Evolutionary conservation across 2,113 vertebrate species (phyloP).

Genomic region (Corythoichthys haematopterus): DNA sequence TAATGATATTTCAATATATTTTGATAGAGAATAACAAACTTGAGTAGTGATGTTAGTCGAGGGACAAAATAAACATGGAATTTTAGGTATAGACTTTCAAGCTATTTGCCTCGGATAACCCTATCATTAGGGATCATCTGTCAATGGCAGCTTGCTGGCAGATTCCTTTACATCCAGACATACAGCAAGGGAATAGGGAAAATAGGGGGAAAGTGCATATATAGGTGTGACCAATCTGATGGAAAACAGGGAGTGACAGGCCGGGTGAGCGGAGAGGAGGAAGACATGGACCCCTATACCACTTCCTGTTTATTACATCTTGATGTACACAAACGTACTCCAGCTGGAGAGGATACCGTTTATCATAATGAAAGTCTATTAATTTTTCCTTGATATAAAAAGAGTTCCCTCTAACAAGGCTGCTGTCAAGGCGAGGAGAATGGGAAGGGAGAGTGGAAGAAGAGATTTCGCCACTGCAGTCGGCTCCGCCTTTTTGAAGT

Average conservation of each 20-base stretch:
- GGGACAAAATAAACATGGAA: too few relatives aligned
- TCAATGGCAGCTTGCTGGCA: background rate
- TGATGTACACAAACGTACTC: conserved; percentile 69
- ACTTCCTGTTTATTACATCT: conserved; percentile 66
- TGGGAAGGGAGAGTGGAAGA: conserved; percentile 33
- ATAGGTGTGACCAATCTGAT: conserved; percentile 44
- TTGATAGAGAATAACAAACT: too few relatives aligned
- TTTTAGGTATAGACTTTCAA: too few relatives aligned
- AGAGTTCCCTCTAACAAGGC: conserved; percentile 63
- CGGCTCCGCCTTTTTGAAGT: conserved; percentile 64
- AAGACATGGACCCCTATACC: conserved; percentile 54
- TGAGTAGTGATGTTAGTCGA: too few relatives aligned
- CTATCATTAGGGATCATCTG: background rate
- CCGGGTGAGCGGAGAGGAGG: conserved; percentile 40
- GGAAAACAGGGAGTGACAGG: conserved; percentile 56
- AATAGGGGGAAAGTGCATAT: background rate
- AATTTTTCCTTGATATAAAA: conserved; percentile 71
- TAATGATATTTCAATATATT: too few relatives aligned
- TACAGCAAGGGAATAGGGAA: conserved; percentile 13
- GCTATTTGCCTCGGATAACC: background rate
- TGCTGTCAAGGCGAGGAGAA: conserved; percentile 60
- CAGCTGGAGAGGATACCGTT: conserved; percentile 59
- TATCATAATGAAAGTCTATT: conserved; percentile 67
- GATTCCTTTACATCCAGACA: background rate
- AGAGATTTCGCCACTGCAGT: conserved; percentile 64